phyloP scores from a whole-genome alignment of 2,113 vertebrate species.

The Petromus typicus region DNA sequence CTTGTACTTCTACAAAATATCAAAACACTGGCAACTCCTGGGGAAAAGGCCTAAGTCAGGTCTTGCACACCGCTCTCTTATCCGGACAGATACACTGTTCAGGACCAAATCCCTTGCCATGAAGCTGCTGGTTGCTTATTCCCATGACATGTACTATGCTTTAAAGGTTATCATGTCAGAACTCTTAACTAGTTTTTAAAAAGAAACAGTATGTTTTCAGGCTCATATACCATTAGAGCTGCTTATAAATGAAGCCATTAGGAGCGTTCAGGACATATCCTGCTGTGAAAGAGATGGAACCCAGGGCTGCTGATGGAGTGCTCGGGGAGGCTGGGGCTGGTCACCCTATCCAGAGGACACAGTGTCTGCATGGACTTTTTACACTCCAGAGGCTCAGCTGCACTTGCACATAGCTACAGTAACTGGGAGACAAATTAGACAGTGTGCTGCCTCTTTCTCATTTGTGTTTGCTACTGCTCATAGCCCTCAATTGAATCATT shows the following conservation, averaged over 20 bases:
- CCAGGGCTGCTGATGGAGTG: not conserved
- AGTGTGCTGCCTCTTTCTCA: not conserved
- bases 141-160: conserved; percentile 3
- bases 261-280: not conserved
- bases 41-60: not conserved
- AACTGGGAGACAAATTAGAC: not conserved
- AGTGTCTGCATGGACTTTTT: not conserved
- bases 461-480: not conserved
- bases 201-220: conserved; percentile 58
- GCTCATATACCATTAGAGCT: not conserved
- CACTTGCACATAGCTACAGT: not conserved
- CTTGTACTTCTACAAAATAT: conserved; percentile 43
- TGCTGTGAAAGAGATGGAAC: not conserved
- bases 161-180: conserved; percentile 33
- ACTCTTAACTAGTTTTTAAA: conserved; percentile 17
- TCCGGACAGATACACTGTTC: not conserved
- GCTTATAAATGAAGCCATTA: conserved; percentile 51
- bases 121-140: not conserved
- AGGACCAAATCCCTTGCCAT: not conserved
- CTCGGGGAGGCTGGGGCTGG: not conserved
- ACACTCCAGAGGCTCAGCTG: not conserved
- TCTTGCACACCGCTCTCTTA: not conserved
- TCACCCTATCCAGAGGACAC: not conserved
- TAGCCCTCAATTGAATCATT: conserved; percentile 25
- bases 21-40: not conserved